These are phyloP conservation scores for Odontamblyopus rebecca DNA, from an alignment of 2,797 vertebrate genomes.

Conservation along the genomic window DNA sequence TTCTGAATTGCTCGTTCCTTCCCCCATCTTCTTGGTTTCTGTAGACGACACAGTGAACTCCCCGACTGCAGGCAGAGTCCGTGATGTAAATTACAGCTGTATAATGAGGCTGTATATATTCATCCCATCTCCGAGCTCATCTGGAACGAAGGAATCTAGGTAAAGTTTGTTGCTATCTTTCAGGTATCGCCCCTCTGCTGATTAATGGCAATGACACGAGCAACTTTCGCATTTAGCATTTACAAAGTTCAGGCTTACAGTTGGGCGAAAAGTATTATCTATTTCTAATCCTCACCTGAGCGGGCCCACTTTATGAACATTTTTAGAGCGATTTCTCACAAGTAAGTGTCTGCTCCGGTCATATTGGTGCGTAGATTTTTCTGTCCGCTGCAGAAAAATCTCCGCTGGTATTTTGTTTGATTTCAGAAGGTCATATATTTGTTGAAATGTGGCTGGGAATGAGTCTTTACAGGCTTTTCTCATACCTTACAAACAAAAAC, in stretches of 20 bases:
- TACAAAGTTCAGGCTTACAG: constrained; percentile 24
- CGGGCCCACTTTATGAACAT: constrained; percentile 2
- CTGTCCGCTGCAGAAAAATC: not conserved
- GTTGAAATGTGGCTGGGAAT: too few species aligned
- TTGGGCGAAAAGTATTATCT: constrained; percentile 22
- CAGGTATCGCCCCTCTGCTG: constrained; percentile 13
- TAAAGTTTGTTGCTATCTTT: constrained; percentile 43
- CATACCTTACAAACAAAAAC: too few species aligned
- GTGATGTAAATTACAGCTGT: constrained; percentile 23
- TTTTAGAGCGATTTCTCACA: constrained; percentile 24
- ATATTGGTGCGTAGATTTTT: constrained; percentile 11
- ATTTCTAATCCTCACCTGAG: constrained; percentile 22
- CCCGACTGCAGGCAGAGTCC: constrained; percentile 16
- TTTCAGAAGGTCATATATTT: not conserved
- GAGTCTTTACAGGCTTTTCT: too few species aligned
- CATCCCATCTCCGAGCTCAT: constrained; percentile 26
- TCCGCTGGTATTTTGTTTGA: not conserved
- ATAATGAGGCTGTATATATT: constrained; percentile 36
- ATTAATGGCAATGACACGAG: constrained; percentile 26
- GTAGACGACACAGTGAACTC: not conserved
- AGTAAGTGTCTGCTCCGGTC: constrained; percentile 25
- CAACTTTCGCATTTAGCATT: constrained; percentile 30
- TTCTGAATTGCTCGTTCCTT: not conserved
- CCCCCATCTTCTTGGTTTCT: constrained; percentile 6
- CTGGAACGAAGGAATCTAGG: constrained; percentile 20